Percentiles rank a stretch among this genome's conserved stretches.
Evolutionary conservation across 2,797 vertebrate species (phyloP).

Genomic region (Chelon labrosus): DNA sequence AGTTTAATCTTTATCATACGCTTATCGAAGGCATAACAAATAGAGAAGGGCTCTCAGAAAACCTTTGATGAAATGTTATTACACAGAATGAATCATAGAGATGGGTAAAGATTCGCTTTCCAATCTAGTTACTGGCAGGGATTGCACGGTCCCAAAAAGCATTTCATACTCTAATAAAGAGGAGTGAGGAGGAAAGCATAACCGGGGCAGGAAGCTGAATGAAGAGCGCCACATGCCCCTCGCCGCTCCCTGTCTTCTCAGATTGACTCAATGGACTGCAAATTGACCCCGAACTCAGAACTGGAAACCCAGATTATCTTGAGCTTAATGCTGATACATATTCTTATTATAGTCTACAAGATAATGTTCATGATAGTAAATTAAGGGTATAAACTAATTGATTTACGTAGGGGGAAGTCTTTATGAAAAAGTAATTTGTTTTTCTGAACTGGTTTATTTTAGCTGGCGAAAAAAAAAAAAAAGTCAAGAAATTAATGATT

Average conservation of each 20-base stretch:
- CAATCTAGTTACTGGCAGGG: constrained; percentile 82
- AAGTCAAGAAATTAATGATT: constrained; percentile 50
- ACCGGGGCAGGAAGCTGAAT: constrained; percentile 67
- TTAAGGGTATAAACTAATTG: constrained; percentile 22
- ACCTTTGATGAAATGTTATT: constrained; percentile 87
- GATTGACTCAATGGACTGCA: constrained; percentile 65
- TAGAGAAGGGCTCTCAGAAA: constrained; percentile 80
- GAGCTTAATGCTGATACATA: constrained; percentile 28
- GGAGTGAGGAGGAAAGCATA: constrained; percentile 60
- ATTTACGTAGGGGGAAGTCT: constrained; percentile 10
- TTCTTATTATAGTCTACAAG: constrained; percentile 23
- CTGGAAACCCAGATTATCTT: constrained; percentile 43
- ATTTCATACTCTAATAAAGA: constrained; percentile 82
- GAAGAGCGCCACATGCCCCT: constrained; percentile 54
- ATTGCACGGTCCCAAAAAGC: constrained; percentile 76
- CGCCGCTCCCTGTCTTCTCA: constrained; percentile 52
- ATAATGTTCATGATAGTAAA: constrained; percentile 24
- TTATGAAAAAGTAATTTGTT: constrained; percentile 34
- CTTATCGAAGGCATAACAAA: constrained; percentile 84
- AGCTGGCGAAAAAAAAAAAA: constrained; percentile 17
- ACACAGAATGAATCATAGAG: constrained; percentile 83
- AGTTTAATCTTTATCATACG: constrained; percentile 87
- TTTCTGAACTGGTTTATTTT: constrained; percentile 46
- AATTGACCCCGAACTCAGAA: constrained; percentile 64
- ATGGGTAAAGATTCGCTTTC: constrained; percentile 83